A percentile compares a stretch with the other conserved stretches of the same genome.
These are phyloP conservation scores for Conus canariensis DNA, from an alignment of 2,888 invertebrate genomes.

Conservation along the genomic window DNA sequence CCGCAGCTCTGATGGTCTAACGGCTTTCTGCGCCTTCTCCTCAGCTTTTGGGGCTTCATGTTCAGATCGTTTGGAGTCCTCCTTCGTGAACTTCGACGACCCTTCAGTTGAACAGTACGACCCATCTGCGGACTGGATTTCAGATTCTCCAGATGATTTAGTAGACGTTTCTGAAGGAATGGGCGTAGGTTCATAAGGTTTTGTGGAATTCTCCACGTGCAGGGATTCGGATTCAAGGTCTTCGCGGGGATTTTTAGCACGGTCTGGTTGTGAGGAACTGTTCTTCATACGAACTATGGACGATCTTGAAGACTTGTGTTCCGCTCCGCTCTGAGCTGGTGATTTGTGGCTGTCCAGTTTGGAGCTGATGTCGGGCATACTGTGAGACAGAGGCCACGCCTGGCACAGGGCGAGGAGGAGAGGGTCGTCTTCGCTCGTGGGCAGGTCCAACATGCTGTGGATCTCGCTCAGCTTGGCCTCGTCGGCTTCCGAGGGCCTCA, in stretches of 20 bases:
- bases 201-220: neutral
- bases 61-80: neutral
- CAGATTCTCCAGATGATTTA: too few relatives aligned
- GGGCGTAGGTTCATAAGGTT: neutral
- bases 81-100: too few relatives aligned
- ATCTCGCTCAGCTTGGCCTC: neutral
- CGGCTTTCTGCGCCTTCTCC: neutral
- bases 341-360: neutral
- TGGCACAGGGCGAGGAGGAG: neutral
- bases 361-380: neutral
- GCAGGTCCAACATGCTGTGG: constrained; percentile 34
- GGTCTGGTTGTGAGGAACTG: too few relatives aligned
- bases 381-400: neutral
- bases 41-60: neutral
- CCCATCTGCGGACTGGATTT: too few relatives aligned
- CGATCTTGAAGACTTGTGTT: too few relatives aligned
- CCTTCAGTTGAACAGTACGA: too few relatives aligned
- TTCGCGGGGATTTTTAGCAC: too few relatives aligned
- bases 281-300: too few relatives aligned
- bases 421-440: neutral
- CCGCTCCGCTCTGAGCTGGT: too few relatives aligned
- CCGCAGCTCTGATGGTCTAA: neutral
- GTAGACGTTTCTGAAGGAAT: too few relatives aligned
- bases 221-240: neutral
- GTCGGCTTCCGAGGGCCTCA: neutral